A percentile compares a stretch with the other conserved stretches of the same genome.
These are phyloP conservation scores for Calameuta idolon DNA, from an alignment of 2,888 invertebrate genomes.

Conservation along the genomic window DNA sequence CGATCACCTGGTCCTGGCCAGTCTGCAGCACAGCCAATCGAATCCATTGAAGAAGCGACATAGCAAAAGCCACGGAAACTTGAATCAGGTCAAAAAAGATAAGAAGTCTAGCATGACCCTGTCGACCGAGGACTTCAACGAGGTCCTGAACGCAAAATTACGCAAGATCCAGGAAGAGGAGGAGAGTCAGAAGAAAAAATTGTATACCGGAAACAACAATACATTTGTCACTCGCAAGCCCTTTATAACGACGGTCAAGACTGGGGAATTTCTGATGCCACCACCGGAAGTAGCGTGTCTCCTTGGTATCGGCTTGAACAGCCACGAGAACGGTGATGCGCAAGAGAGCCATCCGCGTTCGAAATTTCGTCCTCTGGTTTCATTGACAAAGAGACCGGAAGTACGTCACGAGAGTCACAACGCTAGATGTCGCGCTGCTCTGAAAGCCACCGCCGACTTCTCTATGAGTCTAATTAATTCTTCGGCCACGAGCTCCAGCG, in stretches of 20 bases:
- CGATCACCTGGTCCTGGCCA: conserved; percentile 55
- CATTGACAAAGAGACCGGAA: conserved; percentile 54
- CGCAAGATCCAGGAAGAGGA: conserved; percentile 77
- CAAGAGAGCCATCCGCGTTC: conserved; percentile 41
- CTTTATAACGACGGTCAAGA: conserved; percentile 85
- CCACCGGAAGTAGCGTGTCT: conserved; percentile 78
- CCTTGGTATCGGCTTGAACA: conserved; percentile 71
- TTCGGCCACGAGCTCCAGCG: conserved; percentile 32
- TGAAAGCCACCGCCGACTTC: conserved; percentile 61
- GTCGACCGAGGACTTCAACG: conserved; percentile 73
- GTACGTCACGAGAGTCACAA: conserved; percentile 60
- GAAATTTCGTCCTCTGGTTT: conserved; percentile 50
- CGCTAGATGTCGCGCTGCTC: conserved; percentile 53
- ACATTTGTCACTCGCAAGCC: conserved; percentile 66
- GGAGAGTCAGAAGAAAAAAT: conserved; percentile 36
- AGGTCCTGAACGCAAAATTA: conserved; percentile 79
- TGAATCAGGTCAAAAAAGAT: conserved; percentile 53
- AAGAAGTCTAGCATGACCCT: conserved; percentile 60
- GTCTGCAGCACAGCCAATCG: conserved; percentile 47
- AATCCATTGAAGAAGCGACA: conserved; percentile 61
- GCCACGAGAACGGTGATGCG: conserved; percentile 61
- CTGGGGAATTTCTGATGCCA: conserved; percentile 83
- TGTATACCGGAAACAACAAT: conserved; percentile 20
- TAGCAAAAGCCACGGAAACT: conserved; percentile 67
- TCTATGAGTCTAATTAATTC: conserved; percentile 49